phyloP scores from a whole-genome alignment of 1,140 invertebrate genomes.

The Sweltsa coloradensis region DNA sequence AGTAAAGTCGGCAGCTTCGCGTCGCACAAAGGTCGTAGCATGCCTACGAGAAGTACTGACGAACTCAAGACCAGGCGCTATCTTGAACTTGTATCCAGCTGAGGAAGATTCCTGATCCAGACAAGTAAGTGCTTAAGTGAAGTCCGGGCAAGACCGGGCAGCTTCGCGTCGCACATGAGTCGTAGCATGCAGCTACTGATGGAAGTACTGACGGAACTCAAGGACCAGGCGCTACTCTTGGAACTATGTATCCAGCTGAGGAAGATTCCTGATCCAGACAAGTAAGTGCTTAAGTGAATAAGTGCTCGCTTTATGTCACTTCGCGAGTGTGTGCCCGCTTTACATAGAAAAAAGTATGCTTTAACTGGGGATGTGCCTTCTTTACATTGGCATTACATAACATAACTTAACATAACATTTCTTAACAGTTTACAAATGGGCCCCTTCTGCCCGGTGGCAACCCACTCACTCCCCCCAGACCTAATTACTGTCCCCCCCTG shows the following conservation, averaged over 20 bases:
- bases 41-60: too few relatives aligned
- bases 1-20: too few relatives aligned
- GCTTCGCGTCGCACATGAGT: conserved; percentile 84
- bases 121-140: conserved; percentile 64
- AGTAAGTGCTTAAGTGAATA: conserved; percentile 36
- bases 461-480: too few relatives aligned
- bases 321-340: not conserved
- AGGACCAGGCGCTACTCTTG: conserved; percentile 69
- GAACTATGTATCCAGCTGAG: conserved; percentile 66
- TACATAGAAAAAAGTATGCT: too few relatives aligned
- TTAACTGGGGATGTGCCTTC: not conserved
- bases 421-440: too few relatives aligned
- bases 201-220: conserved; percentile 62
- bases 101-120: conserved; percentile 62
- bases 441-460: too few relatives aligned
- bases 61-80: too few relatives aligned
- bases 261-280: conserved; percentile 67
- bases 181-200: conserved; percentile 67
- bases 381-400: conserved; percentile 8
- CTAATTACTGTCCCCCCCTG: too few relatives aligned
- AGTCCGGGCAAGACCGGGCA: too few relatives aligned
- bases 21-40: too few relatives aligned
- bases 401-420: conserved; percentile 5
- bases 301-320: not conserved
- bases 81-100: conserved; percentile 69